These are phyloP conservation scores for Nasonia vitripennis DNA, from an alignment of 1,140 invertebrate genomes.

Conservation along the genomic window DNA sequence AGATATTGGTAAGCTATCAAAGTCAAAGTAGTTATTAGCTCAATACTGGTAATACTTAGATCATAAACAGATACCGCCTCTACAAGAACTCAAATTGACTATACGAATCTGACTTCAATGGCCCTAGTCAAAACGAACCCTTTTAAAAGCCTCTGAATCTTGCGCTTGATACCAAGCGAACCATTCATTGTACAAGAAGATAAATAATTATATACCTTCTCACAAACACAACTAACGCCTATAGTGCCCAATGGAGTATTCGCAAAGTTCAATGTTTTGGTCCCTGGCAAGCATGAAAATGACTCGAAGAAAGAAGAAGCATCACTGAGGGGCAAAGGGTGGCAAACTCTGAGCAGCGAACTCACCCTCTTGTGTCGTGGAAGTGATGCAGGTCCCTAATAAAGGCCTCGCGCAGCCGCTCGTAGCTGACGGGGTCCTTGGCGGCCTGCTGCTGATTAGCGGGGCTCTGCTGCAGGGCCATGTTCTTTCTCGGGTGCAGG, in stretches of 20 bases:
- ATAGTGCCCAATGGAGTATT: not conserved
- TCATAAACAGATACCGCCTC: not conserved
- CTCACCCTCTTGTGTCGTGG: conserved; percentile 89
- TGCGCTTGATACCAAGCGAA: too few species aligned
- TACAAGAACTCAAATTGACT: too few species aligned
- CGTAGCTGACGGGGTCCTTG: conserved; percentile 83
- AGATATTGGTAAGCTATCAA: not conserved
- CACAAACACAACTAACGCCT: too few species aligned
- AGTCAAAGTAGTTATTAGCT: not conserved
- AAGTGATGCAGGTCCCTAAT: conserved; percentile 88
- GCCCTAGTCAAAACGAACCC: too few species aligned
- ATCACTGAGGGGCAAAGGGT: not conserved
- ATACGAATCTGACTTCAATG: too few species aligned
- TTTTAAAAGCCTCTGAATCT: too few species aligned
- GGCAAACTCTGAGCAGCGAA: conserved; percentile 46
- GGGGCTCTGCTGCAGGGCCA: conserved; percentile 62
- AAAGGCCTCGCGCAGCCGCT: conserved; percentile 84
- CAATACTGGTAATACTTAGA: not conserved
- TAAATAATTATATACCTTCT: too few species aligned
- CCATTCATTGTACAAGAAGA: too few species aligned
- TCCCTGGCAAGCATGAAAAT: too few species aligned
- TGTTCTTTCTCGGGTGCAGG: conserved; percentile 59
- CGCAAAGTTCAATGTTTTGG: not conserved
- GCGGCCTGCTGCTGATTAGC: conserved; percentile 38
- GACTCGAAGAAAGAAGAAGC: not conserved